A percentile compares a stretch with the other conserved stretches of the same genome.
Conservation (phyloP, 2,113 vertebrate species). For the Pygathrix nemaeus region DNA sequence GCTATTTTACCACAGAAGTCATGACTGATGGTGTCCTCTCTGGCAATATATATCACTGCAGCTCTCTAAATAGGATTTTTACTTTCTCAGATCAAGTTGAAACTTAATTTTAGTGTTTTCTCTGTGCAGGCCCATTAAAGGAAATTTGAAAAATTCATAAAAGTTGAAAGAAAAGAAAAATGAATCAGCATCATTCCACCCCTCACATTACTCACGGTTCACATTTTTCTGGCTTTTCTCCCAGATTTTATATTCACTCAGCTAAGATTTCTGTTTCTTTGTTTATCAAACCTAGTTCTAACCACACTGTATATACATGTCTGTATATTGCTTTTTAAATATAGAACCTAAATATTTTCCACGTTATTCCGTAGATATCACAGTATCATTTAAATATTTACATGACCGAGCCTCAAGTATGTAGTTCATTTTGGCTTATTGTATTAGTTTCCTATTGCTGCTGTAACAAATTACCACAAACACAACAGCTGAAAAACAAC, state of each 20-base stretch:
- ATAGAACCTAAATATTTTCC: neutral
- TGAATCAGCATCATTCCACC: neutral
- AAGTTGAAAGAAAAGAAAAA: constrained; percentile 29
- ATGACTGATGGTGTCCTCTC: neutral
- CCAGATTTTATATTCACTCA: neutral
- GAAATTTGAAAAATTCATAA: constrained; percentile 1
- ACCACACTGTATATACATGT: neutral
- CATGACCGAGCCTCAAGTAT: neutral
- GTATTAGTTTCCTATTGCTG: neutral
- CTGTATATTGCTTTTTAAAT: constrained; percentile 4
- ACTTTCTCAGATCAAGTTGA: neutral
- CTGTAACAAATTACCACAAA: neutral
- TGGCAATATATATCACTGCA: neutral
- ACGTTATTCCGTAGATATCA: neutral
- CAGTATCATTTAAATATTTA: neutral
- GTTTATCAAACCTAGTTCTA: neutral
- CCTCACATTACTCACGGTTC: neutral
- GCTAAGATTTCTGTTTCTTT: neutral
- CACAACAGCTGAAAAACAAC: neutral
- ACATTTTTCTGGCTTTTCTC: constrained; percentile 2
- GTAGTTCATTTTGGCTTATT: neutral
- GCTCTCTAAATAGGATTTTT: neutral
- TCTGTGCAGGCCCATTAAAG: neutral
- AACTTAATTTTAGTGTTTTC: neutral
- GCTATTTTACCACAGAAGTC: neutral